phyloP scores from a whole-genome alignment of 2,797 vertebrate species.

The Centropyge bicolor region DNA sequence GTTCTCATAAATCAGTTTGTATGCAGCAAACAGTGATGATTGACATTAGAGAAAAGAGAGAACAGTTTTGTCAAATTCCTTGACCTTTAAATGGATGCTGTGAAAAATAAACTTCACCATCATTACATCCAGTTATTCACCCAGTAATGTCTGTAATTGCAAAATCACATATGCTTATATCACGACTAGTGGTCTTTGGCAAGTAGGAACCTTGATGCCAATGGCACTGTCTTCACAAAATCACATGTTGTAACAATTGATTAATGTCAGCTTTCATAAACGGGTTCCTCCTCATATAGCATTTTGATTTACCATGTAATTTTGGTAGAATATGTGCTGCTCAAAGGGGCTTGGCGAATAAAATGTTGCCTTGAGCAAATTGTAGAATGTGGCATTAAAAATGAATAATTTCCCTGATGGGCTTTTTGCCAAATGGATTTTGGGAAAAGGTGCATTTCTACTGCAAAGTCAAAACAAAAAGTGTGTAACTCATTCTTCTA shows the following conservation, averaged over 20 bases:
- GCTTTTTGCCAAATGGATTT: constrained; percentile 46
- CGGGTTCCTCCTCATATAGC: constrained; percentile 10
- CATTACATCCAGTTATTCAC: constrained; percentile 14
- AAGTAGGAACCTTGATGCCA: constrained; percentile 1
- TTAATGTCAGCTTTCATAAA: constrained; percentile 30
- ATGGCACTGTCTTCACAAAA: constrained; percentile 30
- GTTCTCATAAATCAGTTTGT: background rate
- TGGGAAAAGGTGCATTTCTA: constrained; percentile 13
- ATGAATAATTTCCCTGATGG: constrained; percentile 48
- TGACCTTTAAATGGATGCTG: constrained; percentile 27
- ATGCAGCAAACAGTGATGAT: background rate
- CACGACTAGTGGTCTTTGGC: background rate
- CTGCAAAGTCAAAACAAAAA: constrained; percentile 32
- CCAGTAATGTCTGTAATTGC: background rate
- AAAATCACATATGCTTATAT: constrained; percentile 5
- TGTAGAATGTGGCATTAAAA: constrained; percentile 55
- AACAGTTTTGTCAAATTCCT: background rate
- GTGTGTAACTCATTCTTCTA: constrained; percentile 36
- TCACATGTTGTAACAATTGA: constrained; percentile 7
- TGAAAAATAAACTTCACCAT: constrained; percentile 29
- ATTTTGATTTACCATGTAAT: constrained; percentile 44
- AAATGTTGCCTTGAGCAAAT: constrained; percentile 41
- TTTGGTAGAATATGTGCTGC: constrained; percentile 29
- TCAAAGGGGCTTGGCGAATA: constrained; percentile 36
- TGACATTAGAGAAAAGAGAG: background rate